These are phyloP conservation scores for Caenorhabditis uteleia DNA, from an alignment of 2,888 invertebrate genomes.

Conservation along the genomic window DNA sequence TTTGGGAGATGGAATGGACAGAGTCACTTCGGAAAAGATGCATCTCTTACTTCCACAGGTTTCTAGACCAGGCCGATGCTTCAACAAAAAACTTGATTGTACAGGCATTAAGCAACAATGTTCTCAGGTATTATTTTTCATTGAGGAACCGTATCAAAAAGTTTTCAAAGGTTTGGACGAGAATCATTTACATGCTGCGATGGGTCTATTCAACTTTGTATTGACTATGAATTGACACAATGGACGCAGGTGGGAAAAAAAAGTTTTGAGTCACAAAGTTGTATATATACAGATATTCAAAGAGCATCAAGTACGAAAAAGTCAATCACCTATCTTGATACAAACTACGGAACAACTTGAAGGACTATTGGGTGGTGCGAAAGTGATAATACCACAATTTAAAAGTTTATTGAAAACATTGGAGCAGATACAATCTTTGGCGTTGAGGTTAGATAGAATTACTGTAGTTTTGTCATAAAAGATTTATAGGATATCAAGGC, in stretches of 20 bases:
- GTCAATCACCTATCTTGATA: conserved; percentile 52
- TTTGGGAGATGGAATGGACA: conserved; percentile 68
- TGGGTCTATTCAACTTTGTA: conserved; percentile 66
- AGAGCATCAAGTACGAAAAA: conserved; percentile 49
- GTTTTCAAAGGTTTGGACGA: conserved; percentile 60
- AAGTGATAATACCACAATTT: conserved; percentile 36
- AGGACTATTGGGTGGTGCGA: conserved; percentile 58
- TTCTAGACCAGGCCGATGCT: conserved; percentile 51
- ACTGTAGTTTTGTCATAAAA: neutral
- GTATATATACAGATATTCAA: conserved; percentile 23
- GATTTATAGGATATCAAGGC: conserved; percentile 24
- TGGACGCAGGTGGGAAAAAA: conserved; percentile 54
- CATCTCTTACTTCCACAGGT: conserved; percentile 54
- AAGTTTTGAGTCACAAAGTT: neutral
- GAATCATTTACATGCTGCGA: conserved; percentile 66
- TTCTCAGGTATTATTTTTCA: conserved; percentile 21
- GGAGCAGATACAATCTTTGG: conserved; percentile 42
- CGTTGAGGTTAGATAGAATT: conserved; percentile 22
- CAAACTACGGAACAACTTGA: conserved; percentile 47
- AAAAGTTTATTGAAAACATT: conserved; percentile 49
- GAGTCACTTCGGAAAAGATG: conserved; percentile 65
- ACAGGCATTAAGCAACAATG: conserved; percentile 43
- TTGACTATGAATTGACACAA: conserved; percentile 65
- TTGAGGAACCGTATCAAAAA: neutral
- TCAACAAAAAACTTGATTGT: conserved; percentile 47